phyloP scores from a whole-genome alignment of 1,140 invertebrate genomes.

The Eulimnadia texana region DNA sequence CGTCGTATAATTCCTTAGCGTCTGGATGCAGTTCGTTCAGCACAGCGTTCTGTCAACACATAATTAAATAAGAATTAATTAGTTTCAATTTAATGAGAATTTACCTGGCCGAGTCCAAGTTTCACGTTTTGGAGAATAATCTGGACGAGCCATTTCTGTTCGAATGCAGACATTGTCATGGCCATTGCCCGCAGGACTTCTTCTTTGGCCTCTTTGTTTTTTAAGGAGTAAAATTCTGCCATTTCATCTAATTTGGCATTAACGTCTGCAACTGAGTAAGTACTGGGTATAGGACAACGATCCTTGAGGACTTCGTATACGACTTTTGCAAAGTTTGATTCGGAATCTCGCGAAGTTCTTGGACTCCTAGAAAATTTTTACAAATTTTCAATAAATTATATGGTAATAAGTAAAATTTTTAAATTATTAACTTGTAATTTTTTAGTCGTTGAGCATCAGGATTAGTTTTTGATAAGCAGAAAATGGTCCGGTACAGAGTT shows the following conservation, averaged over 20 bases:
- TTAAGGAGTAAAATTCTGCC: constrained; percentile 36
- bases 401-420: background rate
- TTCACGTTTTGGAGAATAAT: constrained; percentile 72
- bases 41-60: constrained; percentile 50
- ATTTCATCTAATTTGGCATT: constrained; percentile 55
- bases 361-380: constrained; percentile 25
- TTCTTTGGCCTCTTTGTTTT: constrained; percentile 35
- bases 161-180: constrained; percentile 43
- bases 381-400: constrained; percentile 9
- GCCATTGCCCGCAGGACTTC: constrained; percentile 37
- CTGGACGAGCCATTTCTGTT: constrained; percentile 78
- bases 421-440: constrained; percentile 35
- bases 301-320: constrained; percentile 51
- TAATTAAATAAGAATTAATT: too few relatives aligned
- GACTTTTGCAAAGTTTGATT: constrained; percentile 56
- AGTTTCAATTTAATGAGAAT: too few relatives aligned
- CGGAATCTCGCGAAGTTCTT: constrained; percentile 26
- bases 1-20: constrained; percentile 59
- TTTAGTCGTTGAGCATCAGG: constrained; percentile 45
- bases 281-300: constrained; percentile 36
- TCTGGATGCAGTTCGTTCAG: constrained; percentile 58
- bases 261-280: constrained; percentile 44
- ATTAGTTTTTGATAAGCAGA: constrained; percentile 47
- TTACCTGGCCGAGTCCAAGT: constrained; percentile 52
- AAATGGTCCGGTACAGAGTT: constrained; percentile 46